phyloP scores from a whole-genome alignment of 2,113 vertebrate genomes.

The Oxyruncus cristatus region DNA sequence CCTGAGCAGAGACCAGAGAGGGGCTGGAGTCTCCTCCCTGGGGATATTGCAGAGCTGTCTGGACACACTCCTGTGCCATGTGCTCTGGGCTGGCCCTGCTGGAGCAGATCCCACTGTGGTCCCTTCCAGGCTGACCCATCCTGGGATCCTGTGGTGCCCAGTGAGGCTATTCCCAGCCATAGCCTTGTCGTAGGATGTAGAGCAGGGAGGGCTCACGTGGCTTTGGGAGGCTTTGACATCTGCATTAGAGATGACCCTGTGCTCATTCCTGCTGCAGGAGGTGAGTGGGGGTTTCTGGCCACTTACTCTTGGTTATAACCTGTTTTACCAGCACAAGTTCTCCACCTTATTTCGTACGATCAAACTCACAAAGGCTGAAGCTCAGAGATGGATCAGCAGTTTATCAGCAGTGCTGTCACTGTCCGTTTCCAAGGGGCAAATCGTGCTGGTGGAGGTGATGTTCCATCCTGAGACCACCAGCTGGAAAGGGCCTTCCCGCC shows the following conservation, averaged over 20 bases:
- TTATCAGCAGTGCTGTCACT: background rate
- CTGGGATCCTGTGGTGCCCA: background rate
- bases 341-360: background rate
- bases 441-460: background rate
- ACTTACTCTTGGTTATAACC: background rate
- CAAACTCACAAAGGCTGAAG: background rate
- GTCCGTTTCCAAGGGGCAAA: background rate
- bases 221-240: background rate
- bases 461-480: background rate
- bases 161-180: background rate
- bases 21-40: background rate
- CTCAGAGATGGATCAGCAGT: background rate
- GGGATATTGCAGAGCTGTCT: background rate
- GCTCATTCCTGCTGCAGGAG: background rate
- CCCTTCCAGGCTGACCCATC: background rate
- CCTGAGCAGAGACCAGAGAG: background rate
- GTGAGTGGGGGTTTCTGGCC: background rate
- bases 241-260: background rate
- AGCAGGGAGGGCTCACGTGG: background rate
- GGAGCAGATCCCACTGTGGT: background rate
- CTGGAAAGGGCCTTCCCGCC: background rate
- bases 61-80: too few relatives aligned
- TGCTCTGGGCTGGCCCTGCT: background rate
- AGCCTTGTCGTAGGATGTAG: fast-evolving
- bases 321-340: background rate